Base-by-base conservation (phyloP, 2,888 invertebrate species). In the Harmothoe impar region DNA sequence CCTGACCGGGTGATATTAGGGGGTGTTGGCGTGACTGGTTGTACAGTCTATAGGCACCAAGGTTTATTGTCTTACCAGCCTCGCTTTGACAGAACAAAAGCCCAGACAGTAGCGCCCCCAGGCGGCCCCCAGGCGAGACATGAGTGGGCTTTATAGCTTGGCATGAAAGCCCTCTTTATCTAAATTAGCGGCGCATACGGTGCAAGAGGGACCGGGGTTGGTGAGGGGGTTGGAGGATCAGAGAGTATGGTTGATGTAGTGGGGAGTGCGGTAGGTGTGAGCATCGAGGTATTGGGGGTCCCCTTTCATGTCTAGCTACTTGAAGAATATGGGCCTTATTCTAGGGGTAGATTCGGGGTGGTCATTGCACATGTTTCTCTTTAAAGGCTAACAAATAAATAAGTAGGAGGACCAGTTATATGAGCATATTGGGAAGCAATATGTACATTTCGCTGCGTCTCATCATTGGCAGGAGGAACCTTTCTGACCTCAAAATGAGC, bases 151-250 rank as follows among this genome's bases (percentile, higher is more conserved):
- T 62, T 62, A 62, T 62, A n/a, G 23, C 62, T n/a, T n/a, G 62
- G 62, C 62, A 62, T 62, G 62, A 62, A 62, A 62, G 62, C 62
- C 62, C 23, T 62, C 62, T 62, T 62, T 62, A 62, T 62, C 62
- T n/a, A n/a, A n/a, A 62, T 62, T 52, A 52, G 17, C 54, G 54
- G 10, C 54, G n/a, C 54, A 52, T 52, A 52, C 54, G 54, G 12
- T 52, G 17, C 54, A 17, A 52, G 54, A 10, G 54, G 54, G 54
- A 10, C 54, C 54, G 54, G 54, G 10, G 54, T 52, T 52, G 54
- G 54, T 17, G 17, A 17, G 54, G 17, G 54, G 17, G 54, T 15
- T 52, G 54, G 54, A 52, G n/a, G n/a, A n/a, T n/a, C n/a, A n/a
- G 54, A 52, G 10, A 17, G 54, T 52, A 17, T 52, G 12, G 54